phyloP scores from a whole-genome alignment of 2,797 vertebrate genomes.

The Epinephelus awoara region DNA sequence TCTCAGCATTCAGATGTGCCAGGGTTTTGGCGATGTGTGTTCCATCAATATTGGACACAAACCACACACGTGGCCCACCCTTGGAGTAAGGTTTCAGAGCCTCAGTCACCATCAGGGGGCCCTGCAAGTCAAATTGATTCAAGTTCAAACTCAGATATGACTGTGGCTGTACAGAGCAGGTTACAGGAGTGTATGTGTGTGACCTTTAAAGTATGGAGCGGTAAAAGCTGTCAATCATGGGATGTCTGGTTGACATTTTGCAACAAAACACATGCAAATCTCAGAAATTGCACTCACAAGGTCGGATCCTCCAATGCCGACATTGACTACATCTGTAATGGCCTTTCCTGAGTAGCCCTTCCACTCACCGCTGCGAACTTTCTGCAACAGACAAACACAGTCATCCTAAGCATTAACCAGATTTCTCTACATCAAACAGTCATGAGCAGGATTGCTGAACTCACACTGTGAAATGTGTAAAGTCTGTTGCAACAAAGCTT shows the following conservation, averaged over 20 bases:
- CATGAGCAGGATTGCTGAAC: neutral
- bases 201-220: neutral
- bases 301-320: conserved; percentile 97
- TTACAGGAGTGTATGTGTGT: neutral
- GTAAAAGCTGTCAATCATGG: neutral
- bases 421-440: neutral
- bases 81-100: conserved; percentile 95
- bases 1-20: conserved; percentile 91
- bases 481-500: neutral
- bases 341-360: conserved; percentile 96
- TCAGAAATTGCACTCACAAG: conserved; percentile 86
- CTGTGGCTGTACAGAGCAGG: neutral
- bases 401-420: neutral
- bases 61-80: conserved; percentile 94
- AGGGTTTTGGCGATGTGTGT: conserved; percentile 97
- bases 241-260: neutral
- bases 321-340: conserved; percentile 95
- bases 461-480: neutral
- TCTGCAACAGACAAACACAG: conserved; percentile 77
- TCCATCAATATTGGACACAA: conserved; percentile 98
- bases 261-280: neutral
- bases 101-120: conserved; percentile 98
- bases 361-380: conserved; percentile 95
- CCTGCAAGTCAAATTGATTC: conserved; percentile 80
- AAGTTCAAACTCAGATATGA: conserved; percentile 4